Evolutionary conservation across 2,797 vertebrate species (phyloP).

Genomic region (Tadarida brasiliensis): DNA sequence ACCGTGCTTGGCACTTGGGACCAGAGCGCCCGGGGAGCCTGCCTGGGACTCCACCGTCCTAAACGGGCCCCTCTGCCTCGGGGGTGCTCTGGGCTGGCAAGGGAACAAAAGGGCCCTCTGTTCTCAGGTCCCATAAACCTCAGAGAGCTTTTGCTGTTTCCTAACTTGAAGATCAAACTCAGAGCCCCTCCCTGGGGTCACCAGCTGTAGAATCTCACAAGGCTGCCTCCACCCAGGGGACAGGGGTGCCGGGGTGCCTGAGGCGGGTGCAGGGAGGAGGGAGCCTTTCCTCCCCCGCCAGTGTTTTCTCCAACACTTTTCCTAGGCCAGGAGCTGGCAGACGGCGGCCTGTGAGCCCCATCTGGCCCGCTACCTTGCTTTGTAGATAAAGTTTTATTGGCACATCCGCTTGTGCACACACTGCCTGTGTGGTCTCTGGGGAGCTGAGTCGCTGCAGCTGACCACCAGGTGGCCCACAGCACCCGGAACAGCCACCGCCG

Average conservation of each 20-base stretch:
- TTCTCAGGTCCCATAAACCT: neutral
- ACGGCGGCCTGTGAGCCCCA: no score
- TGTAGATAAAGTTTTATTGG: slow-evolving; percentile 37
- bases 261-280: neutral
- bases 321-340: neutral
- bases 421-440: no score
- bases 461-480: neutral
- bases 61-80: neutral
- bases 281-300: neutral
- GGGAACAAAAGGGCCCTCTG: neutral
- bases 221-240: neutral
- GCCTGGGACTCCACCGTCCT: neutral
- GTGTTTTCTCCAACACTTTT: neutral
- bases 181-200: neutral
- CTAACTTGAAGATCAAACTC: slow-evolving; percentile 3
- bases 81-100: neutral
- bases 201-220: neutral
- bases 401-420: neutral
- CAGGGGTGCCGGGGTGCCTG: neutral
- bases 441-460: neutral
- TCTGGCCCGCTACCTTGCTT: neutral
- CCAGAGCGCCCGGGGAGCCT: neutral
- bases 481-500: neutral
- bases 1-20: neutral
- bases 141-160: neutral